phyloP scores from a whole-genome alignment of 2,888 invertebrate species.

The Tetanocera ferruginea region DNA sequence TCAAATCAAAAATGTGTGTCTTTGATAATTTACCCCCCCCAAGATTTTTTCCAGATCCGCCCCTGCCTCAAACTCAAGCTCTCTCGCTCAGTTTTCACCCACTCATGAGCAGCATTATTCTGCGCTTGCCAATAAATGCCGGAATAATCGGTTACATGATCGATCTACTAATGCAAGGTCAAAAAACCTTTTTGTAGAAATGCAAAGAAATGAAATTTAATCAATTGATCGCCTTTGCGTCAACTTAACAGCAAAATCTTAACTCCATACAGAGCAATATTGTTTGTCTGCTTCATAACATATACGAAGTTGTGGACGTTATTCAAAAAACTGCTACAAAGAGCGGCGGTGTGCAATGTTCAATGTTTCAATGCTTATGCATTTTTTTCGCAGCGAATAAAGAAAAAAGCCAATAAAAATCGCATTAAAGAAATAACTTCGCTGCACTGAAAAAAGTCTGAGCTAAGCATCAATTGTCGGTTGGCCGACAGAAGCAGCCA shows the following conservation, averaged over 20 bases:
- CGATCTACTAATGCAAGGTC: neutral
- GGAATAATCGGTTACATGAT: conserved; percentile 16
- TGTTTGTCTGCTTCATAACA: neutral
- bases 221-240: conserved; percentile 34
- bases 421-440: neutral
- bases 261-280: neutral
- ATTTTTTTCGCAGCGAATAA: neutral
- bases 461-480: too few relatives aligned
- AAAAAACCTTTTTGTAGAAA: neutral
- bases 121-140: neutral
- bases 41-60: too few relatives aligned
- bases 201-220: conserved; percentile 21
- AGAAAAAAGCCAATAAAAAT: neutral
- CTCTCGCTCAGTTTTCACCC: too few relatives aligned
- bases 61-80: too few relatives aligned
- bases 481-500: too few relatives aligned
- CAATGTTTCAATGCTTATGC: too few relatives aligned
- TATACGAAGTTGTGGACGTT: neutral
- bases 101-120: too few relatives aligned
- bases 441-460: neutral
- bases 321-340: neutral
- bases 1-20: too few relatives aligned
- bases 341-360: neutral
- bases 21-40: too few relatives aligned
- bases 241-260: conserved; percentile 13